Evolutionary conservation across 2,113 vertebrate genomes (phyloP).

Genomic region (Buteo buteo): DNA sequence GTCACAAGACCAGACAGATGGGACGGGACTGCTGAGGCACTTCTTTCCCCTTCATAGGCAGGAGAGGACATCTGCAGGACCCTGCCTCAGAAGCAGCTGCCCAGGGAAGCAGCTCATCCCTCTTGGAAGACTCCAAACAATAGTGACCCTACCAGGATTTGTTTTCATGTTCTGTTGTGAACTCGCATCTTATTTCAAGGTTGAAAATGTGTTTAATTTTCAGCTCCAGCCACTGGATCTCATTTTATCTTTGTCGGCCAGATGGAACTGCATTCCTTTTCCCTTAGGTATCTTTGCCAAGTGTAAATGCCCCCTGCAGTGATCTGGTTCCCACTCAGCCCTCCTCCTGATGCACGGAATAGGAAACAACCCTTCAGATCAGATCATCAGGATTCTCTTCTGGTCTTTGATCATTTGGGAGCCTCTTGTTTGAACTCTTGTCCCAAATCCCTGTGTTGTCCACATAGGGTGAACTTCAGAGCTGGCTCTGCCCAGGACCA

Average conservation of each 20-base stretch:
- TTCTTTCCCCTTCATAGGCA: not conserved
- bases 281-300: not conserved
- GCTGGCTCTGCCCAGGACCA: not conserved
- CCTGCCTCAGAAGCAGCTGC: not conserved
- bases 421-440: not conserved
- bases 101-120: not conserved
- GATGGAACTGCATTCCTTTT: not conserved
- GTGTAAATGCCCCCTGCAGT: not conserved
- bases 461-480: not conserved
- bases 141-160: not conserved
- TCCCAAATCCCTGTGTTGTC: not conserved
- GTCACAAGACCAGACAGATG: not conserved
- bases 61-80: not conserved
- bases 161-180: not conserved
- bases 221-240: not conserved
- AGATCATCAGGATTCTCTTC: not conserved
- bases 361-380: not conserved
- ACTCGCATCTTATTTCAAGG: not conserved
- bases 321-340: not conserved
- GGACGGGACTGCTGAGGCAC: not conserved
- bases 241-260: not conserved
- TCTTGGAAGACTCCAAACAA: not conserved
- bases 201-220: not conserved
- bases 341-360: not conserved
- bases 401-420: not conserved